phyloP scores from a whole-genome alignment of 2,888 invertebrate genomes.

The Norana najaformis region DNA sequence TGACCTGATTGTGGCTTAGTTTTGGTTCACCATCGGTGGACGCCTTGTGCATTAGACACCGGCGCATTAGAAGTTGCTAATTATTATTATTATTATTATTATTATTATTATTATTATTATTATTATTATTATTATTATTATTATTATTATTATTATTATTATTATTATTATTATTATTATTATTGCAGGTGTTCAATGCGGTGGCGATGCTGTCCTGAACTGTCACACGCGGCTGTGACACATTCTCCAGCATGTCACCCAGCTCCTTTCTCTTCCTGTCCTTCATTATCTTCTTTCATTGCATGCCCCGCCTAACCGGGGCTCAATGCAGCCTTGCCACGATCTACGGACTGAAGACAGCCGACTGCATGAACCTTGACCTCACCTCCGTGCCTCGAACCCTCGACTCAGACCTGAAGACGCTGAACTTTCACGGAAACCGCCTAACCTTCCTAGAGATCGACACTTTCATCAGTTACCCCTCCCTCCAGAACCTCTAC shows the following conservation, averaged over 20 bases:
- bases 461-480: conserved; percentile 41
- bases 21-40: too few species aligned
- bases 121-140: background rate
- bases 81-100: background rate
- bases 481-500: conserved; percentile 44
- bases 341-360: conserved; percentile 41
- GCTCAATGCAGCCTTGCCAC: conserved; percentile 38
- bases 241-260: conserved; percentile 7
- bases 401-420: conserved; percentile 43
- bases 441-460: conserved; percentile 38
- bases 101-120: background rate
- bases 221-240: background rate
- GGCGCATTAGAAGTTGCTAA: background rate
- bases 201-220: background rate
- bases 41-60: too few species aligned
- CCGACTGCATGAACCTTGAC: conserved; percentile 40
- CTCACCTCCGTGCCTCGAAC: conserved; percentile 38
- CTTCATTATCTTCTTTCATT: background rate
- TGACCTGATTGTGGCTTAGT: too few species aligned
- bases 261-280: background rate
- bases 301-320: background rate
- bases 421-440: conserved; percentile 42
- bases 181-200: background rate
- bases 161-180: background rate
- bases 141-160: conserved; percentile 3